Base-by-base conservation (phyloP, 2,888 invertebrate species). In the Biston stratarius region DNA sequence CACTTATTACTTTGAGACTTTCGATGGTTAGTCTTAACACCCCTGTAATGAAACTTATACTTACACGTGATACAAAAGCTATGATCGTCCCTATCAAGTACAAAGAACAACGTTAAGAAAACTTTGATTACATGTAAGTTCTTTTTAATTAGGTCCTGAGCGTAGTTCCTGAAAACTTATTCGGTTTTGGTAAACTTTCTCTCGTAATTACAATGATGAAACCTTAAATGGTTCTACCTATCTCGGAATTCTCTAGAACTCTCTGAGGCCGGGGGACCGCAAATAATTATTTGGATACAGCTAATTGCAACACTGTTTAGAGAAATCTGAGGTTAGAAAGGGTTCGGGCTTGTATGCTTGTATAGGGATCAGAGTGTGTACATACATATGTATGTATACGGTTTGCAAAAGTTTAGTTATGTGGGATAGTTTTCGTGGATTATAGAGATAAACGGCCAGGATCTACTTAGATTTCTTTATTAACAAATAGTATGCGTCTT, bases 261-360 rank as follows among this genome's bases (percentile, higher is more conserved):
- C 48, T 33, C 49, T 42, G 14, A 33, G 49, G 52, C 12, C 48
- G 49, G n/a, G 40, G 12, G 49, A 61, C 45, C 52, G 53, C 61
- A 61, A 52, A 52, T 53, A 60, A 63, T 67, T 67, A 67, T 67
- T 67, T 60, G 67, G 59, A 56, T 47, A 55, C 63, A 63, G 49
- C 63, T 67, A 67, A 67, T 67, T 63, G 67, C 59, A 48, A 44
- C 58, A n/a, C 63, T 60, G 63, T 49, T 63, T 59, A 63, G 55
- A 2, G 24, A 56, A 60, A 62, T 61, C 53, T 60, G 63, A 14
- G 62, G 62, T 38, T 42, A 10, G 33, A 10, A 45, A 51, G 62
- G 59, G 63, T 56, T 52, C 42, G n/a, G 47, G 12, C 34, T 42
- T 42, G 49, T 59, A 24, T 59, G 47, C 38, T 58, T 58, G 59